Base-by-base conservation (phyloP, 2,888 invertebrate genomes). In the Drosophila setosimentum region DNA sequence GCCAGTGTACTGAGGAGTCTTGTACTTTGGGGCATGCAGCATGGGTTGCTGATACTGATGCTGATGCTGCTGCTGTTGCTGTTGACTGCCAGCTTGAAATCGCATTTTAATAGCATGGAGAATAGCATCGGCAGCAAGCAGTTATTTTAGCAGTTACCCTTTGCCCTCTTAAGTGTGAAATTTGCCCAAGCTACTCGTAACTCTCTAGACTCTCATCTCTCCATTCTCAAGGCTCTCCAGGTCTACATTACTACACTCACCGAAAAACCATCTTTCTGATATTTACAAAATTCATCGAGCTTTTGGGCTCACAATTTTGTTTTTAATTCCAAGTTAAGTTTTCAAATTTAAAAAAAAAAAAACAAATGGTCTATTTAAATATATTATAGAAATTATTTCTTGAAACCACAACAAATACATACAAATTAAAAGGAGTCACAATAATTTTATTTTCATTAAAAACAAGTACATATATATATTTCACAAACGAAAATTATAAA, bases 141-240 rank as follows among this genome's bases (percentile, higher is more conserved):
- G 73, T 80, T 74, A 78, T 71, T 76, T 72, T 70, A 64, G 76
- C 69, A 78, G 78, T 83, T 90, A 83, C 83, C 91, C 90, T 90
- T 87, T 91, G 83, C 81, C 87, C 88, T 80, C 76, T 85, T 76
- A 80, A 90, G 91, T 90, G 89, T 90, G 90, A 90, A 90, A 91
- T 90, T 87, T 79, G 73, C 67, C 68, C 72, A 75, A 76, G 73
- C 40, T 64, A 58, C 60, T 42, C 48, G 40, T 51, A 51, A 51
- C 30, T 42, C 40, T 40, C 42, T 27, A 24, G 24, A 35, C 24
- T n/a, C 21, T 21, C 32, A 50, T 3, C 30, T 42, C 35, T 11
- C 49, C 30, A 24, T 18, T 24, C 24, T 16, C 30, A 30, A 63
- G 40, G 30, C 13, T 21, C 18, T 33, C 37, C 29, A 53, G 60